These are phyloP conservation scores for Cirrhinus mrigala DNA, from an alignment of 2,797 vertebrate species.

Conservation along the genomic window DNA sequence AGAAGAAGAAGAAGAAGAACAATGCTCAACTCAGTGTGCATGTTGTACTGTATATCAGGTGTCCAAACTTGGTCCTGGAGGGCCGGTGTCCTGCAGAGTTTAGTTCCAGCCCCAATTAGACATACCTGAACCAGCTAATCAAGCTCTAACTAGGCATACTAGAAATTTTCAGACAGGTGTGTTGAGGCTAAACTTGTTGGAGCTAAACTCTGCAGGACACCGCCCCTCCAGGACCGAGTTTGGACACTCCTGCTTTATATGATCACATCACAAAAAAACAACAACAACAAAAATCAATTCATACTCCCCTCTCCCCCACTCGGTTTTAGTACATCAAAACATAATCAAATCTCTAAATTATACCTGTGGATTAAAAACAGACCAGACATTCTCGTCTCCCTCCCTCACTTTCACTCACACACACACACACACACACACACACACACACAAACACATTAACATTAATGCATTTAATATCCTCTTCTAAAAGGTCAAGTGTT, in stretches of 20 bases:
- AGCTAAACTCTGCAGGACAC: no score
- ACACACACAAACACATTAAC: constrained; percentile 49
- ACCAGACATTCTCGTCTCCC: neutral
- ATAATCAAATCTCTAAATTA: constrained; percentile 16
- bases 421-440: neutral
- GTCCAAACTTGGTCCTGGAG: no score
- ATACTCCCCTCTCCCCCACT: neutral
- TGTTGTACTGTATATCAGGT: neutral
- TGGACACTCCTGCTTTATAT: no score
- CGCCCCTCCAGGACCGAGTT: no score
- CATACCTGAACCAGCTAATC: no score
- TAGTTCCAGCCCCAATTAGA: no score
- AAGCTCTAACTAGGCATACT: no score
- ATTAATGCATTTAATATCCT: constrained; percentile 69
- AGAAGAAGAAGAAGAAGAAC: no score
- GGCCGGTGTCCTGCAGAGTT: no score
- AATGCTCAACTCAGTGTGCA: neutral
- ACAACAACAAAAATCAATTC: neutral
- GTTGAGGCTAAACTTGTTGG: no score
- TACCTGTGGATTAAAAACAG: constrained; percentile 22
- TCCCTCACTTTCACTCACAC: neutral
- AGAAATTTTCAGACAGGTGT: no score
- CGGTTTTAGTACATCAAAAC: constrained; percentile 1
- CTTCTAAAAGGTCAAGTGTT: constrained; percentile 71
- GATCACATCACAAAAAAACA: neutral